phyloP scores from a whole-genome alignment of 2,797 vertebrate species.

The Eospalax fontanierii region DNA sequence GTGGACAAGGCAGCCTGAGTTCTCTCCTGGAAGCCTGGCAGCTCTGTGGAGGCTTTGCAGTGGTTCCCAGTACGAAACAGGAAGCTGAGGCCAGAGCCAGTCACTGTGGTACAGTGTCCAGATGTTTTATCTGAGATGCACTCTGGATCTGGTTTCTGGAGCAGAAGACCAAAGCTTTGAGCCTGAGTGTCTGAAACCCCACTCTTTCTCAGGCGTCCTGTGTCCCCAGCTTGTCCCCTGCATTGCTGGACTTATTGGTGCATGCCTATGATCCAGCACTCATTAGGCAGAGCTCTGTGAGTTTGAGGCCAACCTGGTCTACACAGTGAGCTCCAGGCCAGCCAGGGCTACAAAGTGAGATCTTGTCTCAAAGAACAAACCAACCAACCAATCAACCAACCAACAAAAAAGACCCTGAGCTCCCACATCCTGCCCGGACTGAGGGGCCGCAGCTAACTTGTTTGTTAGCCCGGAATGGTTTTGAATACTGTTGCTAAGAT shows the following conservation, averaged over 20 bases:
- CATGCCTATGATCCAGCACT: too few species aligned
- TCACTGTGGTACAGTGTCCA: fast-evolving
- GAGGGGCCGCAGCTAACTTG: neutral
- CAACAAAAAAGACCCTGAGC: neutral
- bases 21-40: neutral
- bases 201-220: too few species aligned
- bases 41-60: neutral
- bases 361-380: too few species aligned
- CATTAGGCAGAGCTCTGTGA: too few species aligned
- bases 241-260: too few species aligned
- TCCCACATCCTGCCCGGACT: neutral
- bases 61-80: neutral
- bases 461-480: neutral
- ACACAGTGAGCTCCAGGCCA: too few species aligned
- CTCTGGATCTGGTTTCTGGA: neutral
- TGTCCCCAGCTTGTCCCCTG: too few species aligned
- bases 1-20: neutral
- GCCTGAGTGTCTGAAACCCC: too few species aligned
- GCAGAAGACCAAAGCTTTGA: neutral
- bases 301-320: too few species aligned
- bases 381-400: too few species aligned
- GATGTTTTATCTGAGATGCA: neutral
- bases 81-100: neutral
- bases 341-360: too few species aligned
- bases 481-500: neutral